phyloP scores from a whole-genome alignment of 2,888 invertebrate species.

The Falcaria lacertinaria region DNA sequence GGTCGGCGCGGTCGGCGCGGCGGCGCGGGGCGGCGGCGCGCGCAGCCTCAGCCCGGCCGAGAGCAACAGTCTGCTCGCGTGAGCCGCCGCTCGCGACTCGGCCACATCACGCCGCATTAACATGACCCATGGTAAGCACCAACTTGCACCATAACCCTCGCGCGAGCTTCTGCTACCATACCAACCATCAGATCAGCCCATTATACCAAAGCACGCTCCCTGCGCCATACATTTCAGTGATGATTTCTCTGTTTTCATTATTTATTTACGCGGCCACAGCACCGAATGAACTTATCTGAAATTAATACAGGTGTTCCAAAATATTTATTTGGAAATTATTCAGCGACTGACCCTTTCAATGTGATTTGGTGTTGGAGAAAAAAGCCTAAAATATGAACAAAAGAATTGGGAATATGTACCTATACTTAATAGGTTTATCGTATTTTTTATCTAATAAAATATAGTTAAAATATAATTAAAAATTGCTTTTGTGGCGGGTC shows the following conservation, averaged over 20 bases:
- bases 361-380: too few species aligned
- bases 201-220: constrained; percentile 10
- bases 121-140: constrained; percentile 71
- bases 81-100: constrained; percentile 58
- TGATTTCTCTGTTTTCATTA: constrained; percentile 51
- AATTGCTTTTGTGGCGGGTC: too few species aligned
- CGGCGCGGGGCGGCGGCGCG: constrained; percentile 45
- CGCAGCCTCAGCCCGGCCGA: constrained; percentile 59
- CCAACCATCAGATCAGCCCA: constrained; percentile 3
- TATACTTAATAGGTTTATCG: too few species aligned
- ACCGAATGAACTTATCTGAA: constrained; percentile 31
- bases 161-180: constrained; percentile 20
- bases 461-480: too few species aligned
- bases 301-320: constrained; percentile 17
- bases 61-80: constrained; percentile 77
- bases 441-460: too few species aligned
- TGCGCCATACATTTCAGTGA: constrained; percentile 52
- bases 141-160: constrained; percentile 32
- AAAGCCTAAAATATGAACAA: too few species aligned
- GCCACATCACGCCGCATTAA: constrained; percentile 48
- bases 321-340: background rate
- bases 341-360: too few species aligned
- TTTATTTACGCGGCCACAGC: constrained; percentile 54
- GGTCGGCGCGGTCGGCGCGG: constrained; percentile 17
- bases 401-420: too few species aligned